These are phyloP conservation scores for Meandrusa payeni DNA, from an alignment of 2,888 invertebrate genomes.

Conservation along the genomic window DNA sequence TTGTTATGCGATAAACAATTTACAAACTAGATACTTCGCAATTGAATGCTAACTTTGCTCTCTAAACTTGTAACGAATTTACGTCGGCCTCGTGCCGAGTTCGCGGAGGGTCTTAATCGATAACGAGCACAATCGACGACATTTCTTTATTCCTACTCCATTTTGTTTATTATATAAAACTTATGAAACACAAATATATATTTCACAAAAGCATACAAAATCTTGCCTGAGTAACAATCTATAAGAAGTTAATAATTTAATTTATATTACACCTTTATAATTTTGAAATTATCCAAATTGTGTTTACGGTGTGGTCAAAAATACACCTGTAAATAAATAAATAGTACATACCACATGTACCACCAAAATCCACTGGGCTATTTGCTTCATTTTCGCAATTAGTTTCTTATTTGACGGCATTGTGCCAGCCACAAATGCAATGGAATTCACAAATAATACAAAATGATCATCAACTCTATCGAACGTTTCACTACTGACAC, in stretches of 20 bases:
- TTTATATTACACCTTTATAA: too few species aligned
- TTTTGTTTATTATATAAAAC: too few species aligned
- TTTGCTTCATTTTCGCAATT: slow-evolving; percentile 69
- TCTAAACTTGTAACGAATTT: slow-evolving; percentile 72
- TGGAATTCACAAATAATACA: slow-evolving; percentile 71
- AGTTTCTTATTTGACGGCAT: slow-evolving; percentile 76
- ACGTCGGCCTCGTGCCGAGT: slow-evolving; percentile 57
- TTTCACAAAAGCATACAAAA: too few species aligned
- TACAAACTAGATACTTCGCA: not conserved
- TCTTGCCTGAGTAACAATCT: too few species aligned
- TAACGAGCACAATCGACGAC: slow-evolving; percentile 48
- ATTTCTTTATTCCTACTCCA: slow-evolving; percentile 31
- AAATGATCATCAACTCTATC: slow-evolving; percentile 69
- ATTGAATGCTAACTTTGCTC: slow-evolving; percentile 62
- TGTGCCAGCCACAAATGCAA: slow-evolving; percentile 43
- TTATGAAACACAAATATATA: too few species aligned
- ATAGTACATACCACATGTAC: slow-evolving; percentile 70
- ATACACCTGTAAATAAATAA: too few species aligned
- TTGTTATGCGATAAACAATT: not conserved
- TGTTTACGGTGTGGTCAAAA: too few species aligned
- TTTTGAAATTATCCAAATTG: too few species aligned
- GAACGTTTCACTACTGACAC: slow-evolving; percentile 75
- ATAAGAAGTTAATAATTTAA: too few species aligned
- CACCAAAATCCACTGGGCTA: slow-evolving; percentile 70
- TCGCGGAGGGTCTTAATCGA: slow-evolving; percentile 52